phyloP scores from a whole-genome alignment of 2,113 vertebrate species.

The Gobiocypris rarus region DNA sequence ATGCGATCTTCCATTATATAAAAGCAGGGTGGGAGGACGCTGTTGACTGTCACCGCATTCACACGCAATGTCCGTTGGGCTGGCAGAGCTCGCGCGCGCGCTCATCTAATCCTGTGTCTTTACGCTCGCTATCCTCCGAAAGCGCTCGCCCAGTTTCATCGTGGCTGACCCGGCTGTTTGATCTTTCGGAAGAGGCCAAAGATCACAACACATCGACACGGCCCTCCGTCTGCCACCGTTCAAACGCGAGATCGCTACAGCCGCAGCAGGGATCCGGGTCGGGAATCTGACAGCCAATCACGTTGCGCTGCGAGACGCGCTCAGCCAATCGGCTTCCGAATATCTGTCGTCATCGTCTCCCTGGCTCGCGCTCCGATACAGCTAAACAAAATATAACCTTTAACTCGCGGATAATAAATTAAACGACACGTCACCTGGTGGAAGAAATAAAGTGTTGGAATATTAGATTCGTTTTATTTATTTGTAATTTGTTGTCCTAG shows the following conservation, averaged over 20 bases:
- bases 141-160: constrained; percentile 64
- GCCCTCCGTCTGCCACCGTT: constrained; percentile 65
- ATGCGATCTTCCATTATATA: constrained; percentile 34
- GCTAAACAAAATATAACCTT: too few relatives aligned
- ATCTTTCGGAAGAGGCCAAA: constrained; percentile 52
- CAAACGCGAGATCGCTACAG: constrained; percentile 58
- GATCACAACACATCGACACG: constrained; percentile 71
- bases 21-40: constrained; percentile 33
- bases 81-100: not conserved
- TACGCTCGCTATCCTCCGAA: constrained; percentile 51
- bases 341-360: constrained; percentile 67
- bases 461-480: too few relatives aligned
- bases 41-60: constrained; percentile 64
- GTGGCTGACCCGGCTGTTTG: constrained; percentile 32
- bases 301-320: constrained; percentile 17
- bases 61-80: constrained; percentile 60
- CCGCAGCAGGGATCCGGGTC: constrained; percentile 58
- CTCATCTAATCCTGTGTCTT: constrained; percentile 41
- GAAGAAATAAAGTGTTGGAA: too few relatives aligned
- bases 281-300: constrained; percentile 65
- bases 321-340: constrained; percentile 64
- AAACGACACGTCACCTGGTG: not conserved
- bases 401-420: not conserved
- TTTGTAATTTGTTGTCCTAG: too few relatives aligned
- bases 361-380: not conserved